Percentiles rank a stretch among this genome's conserved stretches.
Evolutionary conservation across 2,888 invertebrate genomes (phyloP).

Genomic region (Herminia tarsipennalis): DNA sequence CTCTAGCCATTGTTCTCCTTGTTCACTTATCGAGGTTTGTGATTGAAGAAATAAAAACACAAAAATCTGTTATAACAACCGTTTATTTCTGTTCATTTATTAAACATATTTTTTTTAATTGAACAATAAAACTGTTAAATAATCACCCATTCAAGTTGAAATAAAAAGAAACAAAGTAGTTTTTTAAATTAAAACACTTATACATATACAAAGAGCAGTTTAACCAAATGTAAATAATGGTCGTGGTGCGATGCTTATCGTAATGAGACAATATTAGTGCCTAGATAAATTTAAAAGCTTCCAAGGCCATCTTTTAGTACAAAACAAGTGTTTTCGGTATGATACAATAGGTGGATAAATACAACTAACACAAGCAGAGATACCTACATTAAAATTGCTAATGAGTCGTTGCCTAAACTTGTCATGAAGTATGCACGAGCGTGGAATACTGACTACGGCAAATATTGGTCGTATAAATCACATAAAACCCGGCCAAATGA

Average conservation of each 20-base stretch:
- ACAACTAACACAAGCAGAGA: slow-evolving; percentile 65
- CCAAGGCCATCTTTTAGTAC: slow-evolving; percentile 32
- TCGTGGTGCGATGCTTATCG: slow-evolving; percentile 33
- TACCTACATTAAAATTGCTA: slow-evolving; percentile 76
- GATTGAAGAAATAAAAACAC: slow-evolving; percentile 39
- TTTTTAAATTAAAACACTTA: neutral
- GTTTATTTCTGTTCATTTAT: slow-evolving; percentile 28
- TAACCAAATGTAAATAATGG: slow-evolving; percentile 18
- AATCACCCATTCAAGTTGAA: slow-evolving; percentile 3
- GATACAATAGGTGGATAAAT: slow-evolving; percentile 52
- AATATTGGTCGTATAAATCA: slow-evolving; percentile 39
- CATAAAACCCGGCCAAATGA: slow-evolving; percentile 34
- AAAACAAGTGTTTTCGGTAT: slow-evolving; percentile 24
- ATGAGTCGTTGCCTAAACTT: slow-evolving; percentile 74
- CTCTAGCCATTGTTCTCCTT: slow-evolving; percentile 13
- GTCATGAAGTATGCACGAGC: slow-evolving; percentile 61
- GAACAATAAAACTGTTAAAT: slow-evolving; percentile 19
- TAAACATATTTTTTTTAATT: slow-evolving; percentile 11
- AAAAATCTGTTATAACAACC: slow-evolving; percentile 22
- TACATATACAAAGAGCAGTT: slow-evolving; percentile 8
- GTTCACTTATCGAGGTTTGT: slow-evolving; percentile 14
- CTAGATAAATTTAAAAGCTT: slow-evolving; percentile 35
- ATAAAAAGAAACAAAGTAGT: neutral
- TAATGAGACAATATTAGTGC: slow-evolving; percentile 35
- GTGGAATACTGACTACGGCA: slow-evolving; percentile 64